phyloP scores from a whole-genome alignment of 2,797 vertebrate genomes.

The Columba guinea region DNA sequence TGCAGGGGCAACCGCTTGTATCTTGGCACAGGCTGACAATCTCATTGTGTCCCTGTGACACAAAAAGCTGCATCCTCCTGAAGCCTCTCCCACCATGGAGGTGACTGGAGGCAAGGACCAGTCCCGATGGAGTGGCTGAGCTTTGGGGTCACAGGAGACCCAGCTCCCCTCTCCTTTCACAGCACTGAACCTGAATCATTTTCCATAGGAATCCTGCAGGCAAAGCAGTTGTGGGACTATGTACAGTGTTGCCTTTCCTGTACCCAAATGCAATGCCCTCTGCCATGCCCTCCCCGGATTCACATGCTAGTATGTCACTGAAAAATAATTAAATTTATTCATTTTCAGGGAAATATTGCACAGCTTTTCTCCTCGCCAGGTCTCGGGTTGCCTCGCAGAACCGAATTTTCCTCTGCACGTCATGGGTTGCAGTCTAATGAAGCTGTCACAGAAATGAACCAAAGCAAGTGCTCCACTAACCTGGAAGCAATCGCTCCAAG shows the following conservation, averaged over 20 bases:
- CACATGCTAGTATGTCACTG: background rate
- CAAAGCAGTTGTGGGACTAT: background rate
- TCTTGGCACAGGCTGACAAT: background rate
- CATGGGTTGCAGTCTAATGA: background rate
- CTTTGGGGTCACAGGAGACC: background rate
- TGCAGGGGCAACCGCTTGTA: background rate
- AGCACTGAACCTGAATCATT: conserved; percentile 3
- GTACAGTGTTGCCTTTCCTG: background rate
- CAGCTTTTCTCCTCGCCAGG: background rate
- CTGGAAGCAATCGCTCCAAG: conserved; percentile 3
- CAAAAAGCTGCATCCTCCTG: background rate
- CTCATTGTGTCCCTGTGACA: background rate
- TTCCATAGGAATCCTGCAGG: conserved; percentile 12
- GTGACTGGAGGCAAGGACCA: background rate
- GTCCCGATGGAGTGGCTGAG: background rate
- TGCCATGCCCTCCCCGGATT: background rate
- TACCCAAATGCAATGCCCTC: background rate
- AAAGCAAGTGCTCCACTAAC: background rate
- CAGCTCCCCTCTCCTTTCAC: background rate
- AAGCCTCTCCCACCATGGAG: background rate
- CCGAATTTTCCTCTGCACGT: background rate
- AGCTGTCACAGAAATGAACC: background rate
- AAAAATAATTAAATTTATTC: background rate
- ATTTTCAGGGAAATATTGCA: background rate
- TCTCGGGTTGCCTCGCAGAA: background rate